Percentiles rank a stretch among this genome's conserved stretches.
Conservation (phyloP, 2,797 vertebrate species). For the Brachyalestes nurse region DNA sequence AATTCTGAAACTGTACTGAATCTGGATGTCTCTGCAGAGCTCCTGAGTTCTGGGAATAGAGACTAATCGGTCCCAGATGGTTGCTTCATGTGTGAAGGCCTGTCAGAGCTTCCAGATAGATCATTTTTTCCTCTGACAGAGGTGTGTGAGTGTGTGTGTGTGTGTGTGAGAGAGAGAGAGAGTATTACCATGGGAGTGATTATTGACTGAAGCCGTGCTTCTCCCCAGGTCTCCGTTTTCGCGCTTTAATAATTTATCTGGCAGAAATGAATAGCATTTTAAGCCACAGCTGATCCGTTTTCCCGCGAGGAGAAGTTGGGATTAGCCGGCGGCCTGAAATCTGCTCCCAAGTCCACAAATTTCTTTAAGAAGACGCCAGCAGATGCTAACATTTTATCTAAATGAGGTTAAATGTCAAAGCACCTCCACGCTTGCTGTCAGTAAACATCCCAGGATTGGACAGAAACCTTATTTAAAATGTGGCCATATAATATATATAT, state of each 20-base stretch:
- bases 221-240: neutral
- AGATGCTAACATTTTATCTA: neutral
- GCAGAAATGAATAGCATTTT: conserved; percentile 18
- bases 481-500: too few species aligned
- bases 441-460: neutral
- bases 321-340: conserved; percentile 2
- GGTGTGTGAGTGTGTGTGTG: neutral
- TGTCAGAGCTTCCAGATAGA: neutral
- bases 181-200: neutral
- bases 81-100: neutral
- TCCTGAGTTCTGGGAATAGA: neutral
- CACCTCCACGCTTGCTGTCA: neutral
- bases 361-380: neutral
- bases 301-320: neutral
- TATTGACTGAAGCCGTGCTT: conserved; percentile 10
- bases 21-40: neutral
- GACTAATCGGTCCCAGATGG: neutral
- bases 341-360: neutral
- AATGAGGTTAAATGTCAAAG: neutral
- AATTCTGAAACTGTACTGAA: too few species aligned
- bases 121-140: neutral
- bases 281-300: conserved; percentile 11
- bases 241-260: conserved; percentile 24
- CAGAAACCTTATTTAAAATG: neutral
- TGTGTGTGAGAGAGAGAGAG: neutral